These are phyloP conservation scores for Dicrurus megarhynchus DNA, from an alignment of 2,113 vertebrate genomes.

Conservation along the genomic window DNA sequence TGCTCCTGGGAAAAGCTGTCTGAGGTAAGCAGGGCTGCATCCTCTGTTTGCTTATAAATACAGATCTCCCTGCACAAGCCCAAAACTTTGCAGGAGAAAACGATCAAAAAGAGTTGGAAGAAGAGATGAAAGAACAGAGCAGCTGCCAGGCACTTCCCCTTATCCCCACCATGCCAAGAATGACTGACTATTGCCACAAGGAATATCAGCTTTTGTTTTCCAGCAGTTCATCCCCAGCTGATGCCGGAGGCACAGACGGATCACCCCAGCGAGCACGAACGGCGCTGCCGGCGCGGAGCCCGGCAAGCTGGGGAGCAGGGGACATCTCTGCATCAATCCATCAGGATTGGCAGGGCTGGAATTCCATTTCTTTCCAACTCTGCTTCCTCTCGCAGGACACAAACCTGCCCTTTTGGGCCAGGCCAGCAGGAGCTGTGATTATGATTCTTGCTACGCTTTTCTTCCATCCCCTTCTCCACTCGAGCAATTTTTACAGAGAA, in stretches of 20 bases:
- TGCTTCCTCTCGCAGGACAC: background rate
- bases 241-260: background rate
- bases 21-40: background rate
- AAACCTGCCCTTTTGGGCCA: background rate
- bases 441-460: background rate
- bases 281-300: background rate
- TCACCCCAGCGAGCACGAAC: accelerated
- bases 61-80: background rate
- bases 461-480: background rate
- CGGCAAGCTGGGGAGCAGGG: background rate
- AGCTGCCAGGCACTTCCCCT: constrained; percentile 9
- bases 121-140: background rate
- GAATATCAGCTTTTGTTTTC: background rate
- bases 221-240: background rate
- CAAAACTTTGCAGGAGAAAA: background rate
- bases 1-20: background rate
- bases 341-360: background rate
- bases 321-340: background rate
- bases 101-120: background rate
- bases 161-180: background rate
- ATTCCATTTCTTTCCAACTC: background rate
- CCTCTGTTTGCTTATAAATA: background rate
- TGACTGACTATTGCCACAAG: background rate
- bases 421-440: background rate
- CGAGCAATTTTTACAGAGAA: accelerated